Conservation (phyloP, 2,888 invertebrate species). For the Ichneumon xanthorius region DNA sequence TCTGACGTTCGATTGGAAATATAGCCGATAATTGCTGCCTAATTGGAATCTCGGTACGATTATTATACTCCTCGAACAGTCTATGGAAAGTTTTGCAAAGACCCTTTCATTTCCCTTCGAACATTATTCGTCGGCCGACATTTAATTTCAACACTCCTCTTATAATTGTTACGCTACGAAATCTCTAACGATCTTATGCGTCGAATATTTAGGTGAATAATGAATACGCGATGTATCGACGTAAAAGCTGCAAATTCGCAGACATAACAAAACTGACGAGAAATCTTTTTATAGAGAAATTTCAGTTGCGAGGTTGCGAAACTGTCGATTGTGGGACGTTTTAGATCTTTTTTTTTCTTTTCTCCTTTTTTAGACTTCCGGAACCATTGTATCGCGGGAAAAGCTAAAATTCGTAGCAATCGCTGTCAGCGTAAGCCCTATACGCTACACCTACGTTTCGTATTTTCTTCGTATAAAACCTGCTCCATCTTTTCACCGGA, state of each 20-base stretch:
- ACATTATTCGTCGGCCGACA: conserved; percentile 44
- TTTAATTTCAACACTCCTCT: conserved; percentile 22
- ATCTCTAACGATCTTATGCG: conserved; percentile 18
- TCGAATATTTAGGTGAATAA: conserved; percentile 32
- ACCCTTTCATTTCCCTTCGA: conserved; percentile 55
- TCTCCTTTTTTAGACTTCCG: background rate
- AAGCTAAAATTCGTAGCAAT: conserved; percentile 43
- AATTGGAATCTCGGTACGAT: conserved; percentile 54
- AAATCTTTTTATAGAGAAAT: conserved; percentile 36
- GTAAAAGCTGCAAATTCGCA: conserved; percentile 11
- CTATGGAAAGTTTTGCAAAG: conserved; percentile 66
- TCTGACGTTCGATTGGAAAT: conserved; percentile 46
- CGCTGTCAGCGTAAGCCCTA: conserved; percentile 54
- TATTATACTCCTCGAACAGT: conserved; percentile 63
- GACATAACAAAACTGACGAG: conserved; percentile 19
- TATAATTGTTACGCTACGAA: conserved; percentile 25
- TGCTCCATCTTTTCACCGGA: conserved; percentile 57
- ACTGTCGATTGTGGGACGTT: conserved; percentile 17
- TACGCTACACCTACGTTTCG: conserved; percentile 65
- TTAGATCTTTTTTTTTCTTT: background rate
- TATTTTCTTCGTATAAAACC: conserved; percentile 71
- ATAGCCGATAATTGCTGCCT: conserved; percentile 62
- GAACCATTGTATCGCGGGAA: conserved; percentile 15
- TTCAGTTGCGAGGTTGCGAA: conserved; percentile 20
- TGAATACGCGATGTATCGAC: conserved; percentile 19